A percentile compares a stretch with the other conserved stretches of the same genome.
These are phyloP conservation scores for Oncorhynchus nerka DNA, from an alignment of 2,113 vertebrate genomes.

Conservation along the genomic window DNA sequence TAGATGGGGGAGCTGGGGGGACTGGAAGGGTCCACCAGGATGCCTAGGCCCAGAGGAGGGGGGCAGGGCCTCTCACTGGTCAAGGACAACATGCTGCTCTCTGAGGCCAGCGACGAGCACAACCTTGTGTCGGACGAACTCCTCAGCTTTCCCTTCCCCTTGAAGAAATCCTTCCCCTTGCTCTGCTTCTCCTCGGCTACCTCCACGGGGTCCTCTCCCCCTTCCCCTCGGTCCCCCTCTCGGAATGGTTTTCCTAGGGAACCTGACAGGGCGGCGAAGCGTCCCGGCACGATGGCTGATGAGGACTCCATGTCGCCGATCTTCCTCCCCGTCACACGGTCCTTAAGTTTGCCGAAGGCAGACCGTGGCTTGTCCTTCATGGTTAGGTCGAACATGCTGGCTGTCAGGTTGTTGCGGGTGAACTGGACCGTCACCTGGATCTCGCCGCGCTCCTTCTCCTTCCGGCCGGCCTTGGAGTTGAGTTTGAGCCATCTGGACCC, in stretches of 20 bases:
- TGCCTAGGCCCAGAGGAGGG: constrained; percentile 66
- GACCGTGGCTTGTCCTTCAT: constrained; percentile 91
- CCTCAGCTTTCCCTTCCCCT: constrained; percentile 75
- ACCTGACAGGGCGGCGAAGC: constrained; percentile 69
- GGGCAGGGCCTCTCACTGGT: constrained; percentile 76
- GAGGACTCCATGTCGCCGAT: constrained; percentile 87
- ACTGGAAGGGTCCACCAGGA: constrained; percentile 53
- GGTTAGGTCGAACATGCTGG: constrained; percentile 98
- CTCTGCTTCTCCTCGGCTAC: constrained; percentile 80
- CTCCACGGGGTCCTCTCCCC: constrained; percentile 56
- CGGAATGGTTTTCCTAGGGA: constrained; percentile 59
- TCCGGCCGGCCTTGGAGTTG: constrained; percentile 87
- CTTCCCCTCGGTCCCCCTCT: constrained; percentile 60
- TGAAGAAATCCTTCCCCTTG: constrained; percentile 85
- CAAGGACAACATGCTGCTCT: constrained; percentile 87
- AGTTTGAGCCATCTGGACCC: constrained; percentile 89
- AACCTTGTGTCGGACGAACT: constrained; percentile 88
- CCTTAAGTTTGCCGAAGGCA: constrained; percentile 91
- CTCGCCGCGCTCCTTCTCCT: constrained; percentile 93
- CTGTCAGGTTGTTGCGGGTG: constrained; percentile 88
- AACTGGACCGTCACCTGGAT: constrained; percentile 90
- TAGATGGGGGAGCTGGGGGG: constrained; percentile 75
- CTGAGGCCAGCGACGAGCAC: constrained; percentile 90
- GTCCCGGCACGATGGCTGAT: constrained; percentile 91
- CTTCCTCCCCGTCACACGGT: constrained; percentile 88